Base-by-base conservation (phyloP, 2,113 vertebrate genomes). In the Pangasianodon hypophthalmus region DNA sequence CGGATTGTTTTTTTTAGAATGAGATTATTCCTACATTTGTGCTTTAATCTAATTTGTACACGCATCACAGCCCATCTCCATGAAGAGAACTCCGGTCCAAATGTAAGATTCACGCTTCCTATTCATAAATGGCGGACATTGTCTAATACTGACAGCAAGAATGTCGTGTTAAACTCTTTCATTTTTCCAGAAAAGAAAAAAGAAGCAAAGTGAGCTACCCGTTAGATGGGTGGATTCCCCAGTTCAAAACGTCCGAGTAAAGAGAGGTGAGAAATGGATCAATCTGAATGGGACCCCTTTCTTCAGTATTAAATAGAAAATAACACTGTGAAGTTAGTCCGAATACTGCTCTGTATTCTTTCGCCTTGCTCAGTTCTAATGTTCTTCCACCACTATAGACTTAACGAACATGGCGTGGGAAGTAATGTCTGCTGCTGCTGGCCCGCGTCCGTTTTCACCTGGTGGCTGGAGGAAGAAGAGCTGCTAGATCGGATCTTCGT, bases 401-500 rank as follows among this genome's bases (percentile, higher is more conserved):
- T 95, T 32, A 96, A 96, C 85, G 97, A 93, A 88, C 97, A 97
- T 93, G 97, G 96, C 94, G 97, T 96, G 93, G 97, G 96, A 92
- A 97, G 95, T 75, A 97, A 96, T 91, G 97, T 97, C 92, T 96
- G 96, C 91, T 89, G 88, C 67, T 97, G 97, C 85, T 96, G 96
- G 92, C 95, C 95, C 94, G 96, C 96, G 93, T 97, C 96, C 95
- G 95, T 94, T 97, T 97, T 94, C 95, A 95, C 92, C 88, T 96
- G 96, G 71, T 95, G 97, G 90, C 91, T 96, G 90, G 95, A 94
- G 75, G 97, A 94, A 88, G 97, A 94, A 90, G 97, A 96, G 95
- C 96, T 97, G 91, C 97, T 96, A 91, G 98, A 98, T 83, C 98
- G 97, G 96, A 99, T 98, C 97, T 99, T 99, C 93, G 98, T 99